Base-by-base conservation (phyloP, 2,888 invertebrate species). In the Monopis laevigella region DNA sequence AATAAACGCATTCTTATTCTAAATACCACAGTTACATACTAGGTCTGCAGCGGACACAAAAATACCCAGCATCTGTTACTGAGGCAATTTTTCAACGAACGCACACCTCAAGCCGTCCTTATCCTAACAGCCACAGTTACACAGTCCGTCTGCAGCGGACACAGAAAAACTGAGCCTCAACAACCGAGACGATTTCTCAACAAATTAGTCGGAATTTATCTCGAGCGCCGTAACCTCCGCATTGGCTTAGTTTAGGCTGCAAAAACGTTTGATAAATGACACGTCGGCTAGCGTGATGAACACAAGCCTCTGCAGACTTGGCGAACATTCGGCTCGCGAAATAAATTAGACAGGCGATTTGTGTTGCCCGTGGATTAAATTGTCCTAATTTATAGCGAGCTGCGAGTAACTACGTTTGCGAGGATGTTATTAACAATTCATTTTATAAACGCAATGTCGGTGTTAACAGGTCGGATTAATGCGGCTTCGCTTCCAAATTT, bases 291-390 rank as follows among this genome's bases (percentile, higher is more conserved):
- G 32, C 39, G 39, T 41, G 40, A 26, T 30, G 45, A 43, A 51
- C 24, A 52, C 55, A 43, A 53, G 50, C 43, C 26, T 53, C 48
- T 54, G 49, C 50, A 44, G 50, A 56, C 60, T 49, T 59, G 59
- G 46, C 53, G 51, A 52, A 59, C 61, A 62, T 62, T 57, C 52
- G 58, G 60, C 60, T 59, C 53, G 56, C 52, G 50, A 62, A 63
- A 69, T 68, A 68, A 67, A 69, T 69, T 64, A 64, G 60, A 57
- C 59, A 55, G 55, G 56, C 62, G 54, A 69, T 69, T 70, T 67
- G 65, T 68, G 61, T 60, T 54, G 58, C 58, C 48, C 47, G 51
- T 48, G 57, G 63, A 69, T 70, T 68, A 66, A 65, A 65, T 65
- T 66, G 66, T 67, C 64, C 58, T 62, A 65, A 69, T 69, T 69